Evolutionary conservation across 2,797 vertebrate genomes (phyloP).

Genomic region (Thalassophryne amazonica): DNA sequence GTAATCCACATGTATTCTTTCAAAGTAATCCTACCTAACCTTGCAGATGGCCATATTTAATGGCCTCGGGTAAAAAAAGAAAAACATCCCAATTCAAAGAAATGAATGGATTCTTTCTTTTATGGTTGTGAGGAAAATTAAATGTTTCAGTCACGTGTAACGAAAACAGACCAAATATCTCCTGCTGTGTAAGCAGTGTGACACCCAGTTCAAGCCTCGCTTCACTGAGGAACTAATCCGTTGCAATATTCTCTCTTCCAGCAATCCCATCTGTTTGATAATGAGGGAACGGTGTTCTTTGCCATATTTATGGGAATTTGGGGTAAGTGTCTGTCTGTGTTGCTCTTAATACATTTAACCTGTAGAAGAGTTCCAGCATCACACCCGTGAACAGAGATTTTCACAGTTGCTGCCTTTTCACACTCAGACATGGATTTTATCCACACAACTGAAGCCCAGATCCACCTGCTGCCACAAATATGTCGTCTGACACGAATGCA

Average conservation of each 20-base stretch:
- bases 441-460: not conserved
- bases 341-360: conserved; percentile 15
- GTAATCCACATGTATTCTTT: too few relatives aligned
- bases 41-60: too few relatives aligned
- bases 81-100: too few relatives aligned
- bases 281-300: conserved; percentile 94
- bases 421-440: conserved; percentile 4
- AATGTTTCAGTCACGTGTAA: too few relatives aligned
- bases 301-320: conserved; percentile 98
- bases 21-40: too few relatives aligned
- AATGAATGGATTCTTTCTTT: too few relatives aligned
- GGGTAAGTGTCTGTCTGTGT: conserved; percentile 83
- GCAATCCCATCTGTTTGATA: conserved; percentile 97
- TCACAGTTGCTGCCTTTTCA: conserved; percentile 40
- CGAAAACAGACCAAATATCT: too few relatives aligned
- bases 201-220: conserved; percentile 9
- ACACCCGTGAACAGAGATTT: conserved; percentile 28
- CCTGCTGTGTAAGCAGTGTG: conserved; percentile 37
- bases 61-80: too few relatives aligned
- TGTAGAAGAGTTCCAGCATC: not conserved
- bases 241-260: conserved; percentile 60
- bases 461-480: conserved; percentile 28
- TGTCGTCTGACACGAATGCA: conserved; percentile 14
- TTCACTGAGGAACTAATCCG: conserved; percentile 10
- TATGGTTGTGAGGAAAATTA: too few relatives aligned